Percentiles rank a stretch among this genome's conserved stretches.
phyloP scores from a whole-genome alignment of 2,113 vertebrate species.

The Antennarius striatus region DNA sequence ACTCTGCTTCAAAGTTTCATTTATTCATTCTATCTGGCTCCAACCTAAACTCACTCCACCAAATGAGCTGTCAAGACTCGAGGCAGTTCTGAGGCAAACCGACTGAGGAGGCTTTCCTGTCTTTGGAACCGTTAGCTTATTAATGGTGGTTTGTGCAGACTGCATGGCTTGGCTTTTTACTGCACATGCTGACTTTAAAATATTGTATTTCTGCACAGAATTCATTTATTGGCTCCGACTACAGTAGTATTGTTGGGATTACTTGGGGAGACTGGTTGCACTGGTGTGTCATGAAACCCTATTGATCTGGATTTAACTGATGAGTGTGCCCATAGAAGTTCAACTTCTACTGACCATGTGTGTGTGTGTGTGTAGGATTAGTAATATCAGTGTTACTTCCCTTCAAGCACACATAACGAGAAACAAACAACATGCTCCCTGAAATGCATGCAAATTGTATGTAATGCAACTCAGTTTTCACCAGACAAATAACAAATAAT shows the following conservation, averaged over 20 bases:
- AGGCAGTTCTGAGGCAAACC: constrained; percentile 3
- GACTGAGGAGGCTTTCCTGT: constrained; percentile 38
- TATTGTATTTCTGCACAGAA: constrained; percentile 59
- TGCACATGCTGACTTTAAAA: constrained; percentile 40
- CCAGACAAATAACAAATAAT: too few species aligned
- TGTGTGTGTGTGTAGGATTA: not conserved
- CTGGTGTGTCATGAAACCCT: constrained; percentile 26
- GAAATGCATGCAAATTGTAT: too few species aligned
- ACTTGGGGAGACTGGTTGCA: constrained; percentile 42
- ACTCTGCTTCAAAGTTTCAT: constrained; percentile 8
- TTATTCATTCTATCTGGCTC: not conserved
- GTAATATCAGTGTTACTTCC: too few species aligned
- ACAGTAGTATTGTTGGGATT: constrained; percentile 37
- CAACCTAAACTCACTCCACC: not conserved
- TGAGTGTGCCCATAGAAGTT: constrained; percentile 3
- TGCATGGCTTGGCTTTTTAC: constrained; percentile 13
- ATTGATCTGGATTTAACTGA: constrained; percentile 49
- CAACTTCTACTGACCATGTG: not conserved
- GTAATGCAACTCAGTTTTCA: too few species aligned
- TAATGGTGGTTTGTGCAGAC: too few species aligned
- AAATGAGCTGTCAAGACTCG: not conserved
- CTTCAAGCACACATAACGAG: too few species aligned
- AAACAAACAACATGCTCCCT: too few species aligned
- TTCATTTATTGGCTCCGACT: constrained; percentile 40
- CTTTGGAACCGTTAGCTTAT: not conserved